Evolutionary conservation across 2,113 vertebrate genomes (phyloP), one percentile per base, ranked within the genome.

Genomic region (Capricornis sumatraensis): DNA sequence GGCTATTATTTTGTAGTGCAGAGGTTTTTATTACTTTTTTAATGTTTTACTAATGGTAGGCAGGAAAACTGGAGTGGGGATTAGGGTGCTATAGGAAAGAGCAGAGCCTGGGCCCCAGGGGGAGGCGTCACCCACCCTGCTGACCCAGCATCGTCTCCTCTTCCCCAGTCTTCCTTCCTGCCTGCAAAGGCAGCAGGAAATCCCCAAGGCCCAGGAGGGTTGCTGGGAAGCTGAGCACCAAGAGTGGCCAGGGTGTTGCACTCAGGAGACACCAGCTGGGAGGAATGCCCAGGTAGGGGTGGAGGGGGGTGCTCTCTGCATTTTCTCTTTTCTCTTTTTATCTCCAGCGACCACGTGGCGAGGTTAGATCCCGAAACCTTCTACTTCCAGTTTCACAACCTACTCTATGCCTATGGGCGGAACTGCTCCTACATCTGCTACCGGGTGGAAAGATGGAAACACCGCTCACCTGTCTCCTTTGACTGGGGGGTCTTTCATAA

Each of bases 401-500:
- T 76, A 1, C 0, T 0, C 0, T 1, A 1, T 0, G 71, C 67
- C 30, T 0, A 0, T 0, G 1, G 1, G 5, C 74, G 62, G 19
- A 52, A 40, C 0, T 11, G 2, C 3, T 52, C 83, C 43, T 97
- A 84, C 91, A 33, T 97, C 62, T 97, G 95, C 85, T 97, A 15
- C 21, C 2, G 28, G 15, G 95, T 97, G 88, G 4, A 27, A 2
- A 21, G 1, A 12, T 0, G 1, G 5, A 0, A 6, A 3, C 0
- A 2, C 1, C 0, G 1, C 16, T 47, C 2, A 1, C 1, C 0
- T 17, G 27, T 8, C 21, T 2, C 9, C 17, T 3, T 19, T 0
- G 0, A 0, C 12, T 15, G 7, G 0, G 79, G 87, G 0, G 1
- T 97, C 81, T 97, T 97, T 58, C 2, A 0, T 28, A 97, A 92